phyloP scores from a whole-genome alignment of 2,888 invertebrate genomes.

The Pachliopta kotzebuea region DNA sequence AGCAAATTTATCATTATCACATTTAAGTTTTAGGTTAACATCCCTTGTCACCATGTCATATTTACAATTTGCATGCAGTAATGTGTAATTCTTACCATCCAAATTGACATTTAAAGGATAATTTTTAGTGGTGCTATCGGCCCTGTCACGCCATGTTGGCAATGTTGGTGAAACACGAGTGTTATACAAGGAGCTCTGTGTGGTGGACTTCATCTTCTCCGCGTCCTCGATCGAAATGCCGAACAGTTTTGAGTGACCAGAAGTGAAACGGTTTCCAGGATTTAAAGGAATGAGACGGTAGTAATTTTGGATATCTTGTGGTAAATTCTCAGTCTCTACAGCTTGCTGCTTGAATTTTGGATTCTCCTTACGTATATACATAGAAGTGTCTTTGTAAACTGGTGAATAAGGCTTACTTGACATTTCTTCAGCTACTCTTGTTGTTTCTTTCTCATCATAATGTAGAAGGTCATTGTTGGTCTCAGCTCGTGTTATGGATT shows the following conservation, averaged over 20 bases:
- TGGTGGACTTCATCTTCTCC: constrained; percentile 73
- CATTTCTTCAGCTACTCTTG: constrained; percentile 39
- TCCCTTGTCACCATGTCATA: constrained; percentile 3
- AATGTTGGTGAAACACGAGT: constrained; percentile 83
- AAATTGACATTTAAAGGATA: constrained; percentile 62
- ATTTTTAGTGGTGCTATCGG: constrained; percentile 67
- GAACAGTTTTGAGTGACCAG: constrained; percentile 83
- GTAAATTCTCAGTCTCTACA: constrained; percentile 40
- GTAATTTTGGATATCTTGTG: constrained; percentile 48
- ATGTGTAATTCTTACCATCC: constrained; percentile 59
- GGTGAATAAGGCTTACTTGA: constrained; percentile 39
- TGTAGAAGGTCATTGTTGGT: constrained; percentile 53
- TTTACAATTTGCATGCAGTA: constrained; percentile 15
- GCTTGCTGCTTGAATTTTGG: constrained; percentile 35
- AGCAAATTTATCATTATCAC: constrained; percentile 6
- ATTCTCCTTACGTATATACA: constrained; percentile 31
- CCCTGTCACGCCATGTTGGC: constrained; percentile 73
- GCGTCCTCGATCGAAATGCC: constrained; percentile 83
- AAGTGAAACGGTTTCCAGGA: constrained; percentile 70
- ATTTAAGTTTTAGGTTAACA: constrained; percentile 6
- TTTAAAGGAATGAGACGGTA: constrained; percentile 41
- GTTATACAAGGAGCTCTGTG: constrained; percentile 71
- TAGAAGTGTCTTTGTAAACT: constrained; percentile 38
- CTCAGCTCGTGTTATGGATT: constrained; percentile 54
- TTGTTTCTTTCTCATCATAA: constrained; percentile 49